phyloP scores from a whole-genome alignment of 2,797 vertebrate species.

The Enteromius paludinosus region DNA sequence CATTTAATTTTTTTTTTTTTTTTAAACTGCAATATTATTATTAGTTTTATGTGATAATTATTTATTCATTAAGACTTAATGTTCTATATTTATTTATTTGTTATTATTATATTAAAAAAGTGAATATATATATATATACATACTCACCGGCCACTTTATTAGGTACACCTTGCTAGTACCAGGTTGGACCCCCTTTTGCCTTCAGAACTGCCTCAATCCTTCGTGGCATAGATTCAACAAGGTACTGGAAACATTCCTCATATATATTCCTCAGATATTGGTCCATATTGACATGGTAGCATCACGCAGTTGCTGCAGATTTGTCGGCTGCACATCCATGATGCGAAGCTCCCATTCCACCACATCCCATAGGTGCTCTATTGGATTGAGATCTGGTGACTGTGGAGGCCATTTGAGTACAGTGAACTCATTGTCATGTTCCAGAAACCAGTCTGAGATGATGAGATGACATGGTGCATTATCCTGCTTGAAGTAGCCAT shows the following conservation, averaged over 20 bases:
- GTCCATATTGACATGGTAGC: too few relatives aligned
- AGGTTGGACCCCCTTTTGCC: too few relatives aligned
- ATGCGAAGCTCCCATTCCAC: background rate
- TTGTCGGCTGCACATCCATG: conserved; percentile 7
- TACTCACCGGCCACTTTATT: too few relatives aligned
- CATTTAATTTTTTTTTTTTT: too few relatives aligned
- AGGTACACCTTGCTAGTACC: too few relatives aligned
- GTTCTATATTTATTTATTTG: background rate
- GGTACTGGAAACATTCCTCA: too few relatives aligned
- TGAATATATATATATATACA: background rate
- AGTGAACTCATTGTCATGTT: background rate
- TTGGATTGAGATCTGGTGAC: background rate
- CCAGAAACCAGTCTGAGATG: conserved; percentile 17
- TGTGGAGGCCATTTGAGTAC: background rate
- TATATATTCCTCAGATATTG: too few relatives aligned
- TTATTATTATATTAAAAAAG: background rate
- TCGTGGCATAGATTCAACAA: too few relatives aligned
- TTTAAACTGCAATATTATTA: background rate
- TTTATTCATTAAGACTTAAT: background rate
- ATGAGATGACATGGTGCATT: conserved; percentile 41
- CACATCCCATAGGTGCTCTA: background rate
- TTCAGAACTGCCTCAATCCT: too few relatives aligned
- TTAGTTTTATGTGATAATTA: background rate
- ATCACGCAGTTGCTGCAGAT: conserved; percentile 4
- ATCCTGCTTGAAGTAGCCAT: conserved; percentile 52